These are phyloP conservation scores for Zaprionus africanus DNA, from an alignment of 1,140 invertebrate species.

Conservation along the genomic window DNA sequence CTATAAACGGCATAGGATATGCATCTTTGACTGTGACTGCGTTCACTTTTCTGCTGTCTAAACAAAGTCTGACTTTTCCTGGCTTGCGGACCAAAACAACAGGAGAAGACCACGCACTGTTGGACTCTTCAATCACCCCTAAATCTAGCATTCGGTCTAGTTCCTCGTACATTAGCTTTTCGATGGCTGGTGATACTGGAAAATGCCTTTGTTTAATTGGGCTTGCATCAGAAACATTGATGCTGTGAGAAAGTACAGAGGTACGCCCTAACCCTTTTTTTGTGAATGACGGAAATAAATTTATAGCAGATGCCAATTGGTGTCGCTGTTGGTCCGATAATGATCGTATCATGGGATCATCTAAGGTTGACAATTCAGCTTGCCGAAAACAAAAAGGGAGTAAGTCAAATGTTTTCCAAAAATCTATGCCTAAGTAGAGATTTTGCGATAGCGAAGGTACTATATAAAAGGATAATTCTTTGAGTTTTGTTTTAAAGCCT, in stretches of 20 bases:
- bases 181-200: conserved; percentile 16
- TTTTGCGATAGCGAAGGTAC: conserved; percentile 1
- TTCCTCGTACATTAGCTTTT: too few relatives aligned
- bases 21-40: conserved; percentile 21
- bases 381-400: too few relatives aligned
- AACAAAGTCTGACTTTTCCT: neutral
- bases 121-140: too few relatives aligned
- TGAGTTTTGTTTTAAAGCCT: too few relatives aligned
- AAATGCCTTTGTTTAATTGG: conserved; percentile 25
- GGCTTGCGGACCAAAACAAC: conserved; percentile 13
- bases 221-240: conserved; percentile 11
- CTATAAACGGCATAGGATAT: conserved; percentile 49
- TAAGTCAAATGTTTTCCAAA: conserved; percentile 3
- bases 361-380: too few relatives aligned
- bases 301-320: too few relatives aligned
- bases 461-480: too few relatives aligned
- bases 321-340: too few relatives aligned
- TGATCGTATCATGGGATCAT: too few relatives aligned
- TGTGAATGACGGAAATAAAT: neutral
- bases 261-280: conserved; percentile 12
- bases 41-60: neutral
- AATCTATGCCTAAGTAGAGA: neutral
- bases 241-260: neutral
- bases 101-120: conserved; percentile 26
- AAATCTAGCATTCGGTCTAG: too few relatives aligned